Conservation (phyloP, 2,797 vertebrate genomes). For the Myripristis jacobus region DNA sequence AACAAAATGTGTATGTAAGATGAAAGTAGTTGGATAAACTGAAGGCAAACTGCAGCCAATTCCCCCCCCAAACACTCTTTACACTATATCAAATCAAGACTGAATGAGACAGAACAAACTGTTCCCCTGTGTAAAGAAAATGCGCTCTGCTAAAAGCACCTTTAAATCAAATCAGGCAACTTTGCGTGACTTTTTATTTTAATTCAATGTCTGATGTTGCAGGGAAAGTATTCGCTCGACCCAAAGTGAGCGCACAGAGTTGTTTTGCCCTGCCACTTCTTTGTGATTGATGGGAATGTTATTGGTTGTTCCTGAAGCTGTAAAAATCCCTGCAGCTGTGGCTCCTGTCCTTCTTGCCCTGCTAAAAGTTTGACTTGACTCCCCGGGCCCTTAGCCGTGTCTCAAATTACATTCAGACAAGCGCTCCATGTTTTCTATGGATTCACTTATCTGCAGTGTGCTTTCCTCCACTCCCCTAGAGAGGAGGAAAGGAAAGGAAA, state of each 20-base stretch:
- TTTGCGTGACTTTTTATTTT: neutral
- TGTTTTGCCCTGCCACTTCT: conserved; percentile 2
- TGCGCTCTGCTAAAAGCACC: neutral
- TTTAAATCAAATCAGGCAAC: neutral
- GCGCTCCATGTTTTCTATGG: conserved; percentile 9
- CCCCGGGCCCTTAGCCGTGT: conserved; percentile 14
- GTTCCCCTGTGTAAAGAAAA: neutral
- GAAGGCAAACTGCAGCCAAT: too few species aligned
- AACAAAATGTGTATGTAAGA: too few species aligned
- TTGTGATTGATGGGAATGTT: conserved; percentile 48
- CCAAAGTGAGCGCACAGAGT: conserved; percentile 3
- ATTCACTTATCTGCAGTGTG: conserved; percentile 37
- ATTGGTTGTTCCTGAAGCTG: conserved; percentile 26
- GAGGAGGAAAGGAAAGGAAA: neutral
- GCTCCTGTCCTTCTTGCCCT: conserved; percentile 17
- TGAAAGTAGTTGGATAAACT: neutral
- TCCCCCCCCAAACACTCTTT: too few species aligned
- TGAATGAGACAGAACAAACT: neutral
- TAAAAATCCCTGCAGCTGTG: conserved; percentile 52
- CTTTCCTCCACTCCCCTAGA: conserved; percentile 7
- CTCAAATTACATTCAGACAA: conserved; percentile 69
- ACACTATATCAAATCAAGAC: too few species aligned
- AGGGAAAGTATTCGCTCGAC: neutral
- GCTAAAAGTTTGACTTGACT: conserved; percentile 29
- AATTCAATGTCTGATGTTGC: neutral